Conservation (phyloP, 2,113 vertebrate genomes). For the Pterocles orientalis region DNA sequence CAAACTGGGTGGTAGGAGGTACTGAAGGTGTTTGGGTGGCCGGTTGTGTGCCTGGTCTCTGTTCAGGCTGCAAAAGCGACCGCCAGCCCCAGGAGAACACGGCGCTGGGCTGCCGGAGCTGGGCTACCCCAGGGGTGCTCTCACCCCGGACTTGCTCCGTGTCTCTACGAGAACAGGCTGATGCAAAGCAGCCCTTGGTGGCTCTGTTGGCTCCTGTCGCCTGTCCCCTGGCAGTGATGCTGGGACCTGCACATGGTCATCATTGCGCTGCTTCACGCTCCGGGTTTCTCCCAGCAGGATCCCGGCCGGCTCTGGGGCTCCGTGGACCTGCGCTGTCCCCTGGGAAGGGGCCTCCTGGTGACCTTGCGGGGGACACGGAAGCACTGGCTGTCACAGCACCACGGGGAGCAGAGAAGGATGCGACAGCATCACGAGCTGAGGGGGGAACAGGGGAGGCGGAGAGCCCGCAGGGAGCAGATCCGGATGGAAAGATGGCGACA, state of each 20-base stretch:
- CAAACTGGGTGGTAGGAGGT: not conserved
- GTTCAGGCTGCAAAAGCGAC: not conserved
- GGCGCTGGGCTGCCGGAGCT: not conserved
- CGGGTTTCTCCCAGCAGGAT: not conserved
- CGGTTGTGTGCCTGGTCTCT: not conserved
- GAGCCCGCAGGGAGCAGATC: not conserved
- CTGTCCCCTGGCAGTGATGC: not conserved
- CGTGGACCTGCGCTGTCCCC: not conserved
- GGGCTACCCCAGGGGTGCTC: fast-evolving
- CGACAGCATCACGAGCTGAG: fast-evolving
- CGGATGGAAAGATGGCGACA: fast-evolving
- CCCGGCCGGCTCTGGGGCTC: not conserved
- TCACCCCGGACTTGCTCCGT: not conserved
- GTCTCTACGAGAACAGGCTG: not conserved
- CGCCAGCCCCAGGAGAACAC: not conserved
- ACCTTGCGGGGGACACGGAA: not conserved
- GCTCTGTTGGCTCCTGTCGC: not conserved
- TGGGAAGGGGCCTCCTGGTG: not conserved
- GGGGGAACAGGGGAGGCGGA: not conserved
- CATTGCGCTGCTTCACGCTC: not conserved
- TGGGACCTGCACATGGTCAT: not conserved
- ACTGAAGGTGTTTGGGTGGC: not conserved
- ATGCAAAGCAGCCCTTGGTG: not conserved
- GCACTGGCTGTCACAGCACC: not conserved
- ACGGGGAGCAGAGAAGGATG: not conserved